Evolutionary conservation across 2,888 invertebrate species (phyloP).

Genomic region (Cantharis flavilabris): DNA sequence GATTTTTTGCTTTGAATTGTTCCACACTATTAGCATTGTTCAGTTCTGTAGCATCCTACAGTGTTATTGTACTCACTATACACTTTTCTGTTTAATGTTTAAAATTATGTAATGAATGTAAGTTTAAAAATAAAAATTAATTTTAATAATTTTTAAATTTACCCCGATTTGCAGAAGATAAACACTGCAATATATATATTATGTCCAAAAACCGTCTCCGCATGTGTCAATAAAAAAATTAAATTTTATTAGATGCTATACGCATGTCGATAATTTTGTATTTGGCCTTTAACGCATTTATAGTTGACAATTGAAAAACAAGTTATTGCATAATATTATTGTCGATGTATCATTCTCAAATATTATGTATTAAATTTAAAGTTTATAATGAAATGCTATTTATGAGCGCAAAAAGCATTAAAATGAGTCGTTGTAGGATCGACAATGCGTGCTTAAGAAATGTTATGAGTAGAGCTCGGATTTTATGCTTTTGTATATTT

Average conservation of each 20-base stretch:
- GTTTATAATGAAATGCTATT: conserved; percentile 4
- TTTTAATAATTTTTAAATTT: no score
- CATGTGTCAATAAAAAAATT: not conserved
- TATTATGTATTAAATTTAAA: not conserved
- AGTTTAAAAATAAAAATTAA: no score
- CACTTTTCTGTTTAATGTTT: not conserved
- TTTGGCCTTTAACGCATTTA: not conserved
- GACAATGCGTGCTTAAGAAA: conserved; percentile 18
- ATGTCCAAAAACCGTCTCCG: no score
- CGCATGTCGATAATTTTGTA: not conserved
- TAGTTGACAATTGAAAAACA: not conserved
- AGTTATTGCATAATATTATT: not conserved
- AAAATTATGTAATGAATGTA: no score
- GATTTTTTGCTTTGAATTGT: conserved; percentile 29
- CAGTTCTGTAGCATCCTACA: conserved; percentile 21
- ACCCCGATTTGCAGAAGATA: not conserved
- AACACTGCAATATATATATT: not conserved
- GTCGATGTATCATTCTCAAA: not conserved
- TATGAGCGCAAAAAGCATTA: conserved; percentile 7
- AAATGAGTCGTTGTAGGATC: conserved; percentile 5
- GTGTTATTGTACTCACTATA: conserved; percentile 16
- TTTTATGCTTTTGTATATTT: no score
- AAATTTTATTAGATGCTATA: not conserved
- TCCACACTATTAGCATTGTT: conserved; percentile 21
- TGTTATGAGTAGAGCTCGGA: not conserved